Base-by-base conservation (phyloP, 2,113 vertebrate species). In the Semicossyphus pulcher region DNA sequence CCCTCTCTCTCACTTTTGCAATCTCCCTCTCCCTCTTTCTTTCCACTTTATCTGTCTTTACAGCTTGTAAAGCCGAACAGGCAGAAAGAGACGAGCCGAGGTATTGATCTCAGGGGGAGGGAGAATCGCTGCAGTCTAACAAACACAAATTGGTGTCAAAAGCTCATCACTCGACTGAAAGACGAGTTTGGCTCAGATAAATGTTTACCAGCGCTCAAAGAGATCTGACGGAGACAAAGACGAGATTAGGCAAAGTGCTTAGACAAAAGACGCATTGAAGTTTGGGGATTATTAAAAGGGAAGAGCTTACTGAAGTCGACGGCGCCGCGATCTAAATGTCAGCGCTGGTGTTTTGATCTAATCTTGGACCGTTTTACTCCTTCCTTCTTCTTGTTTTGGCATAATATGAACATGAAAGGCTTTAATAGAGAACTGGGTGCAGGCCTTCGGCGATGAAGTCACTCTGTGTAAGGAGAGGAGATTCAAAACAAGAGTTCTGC, bases 131-230 rank as follows among this genome's bases (percentile, higher is more conserved):
- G 84, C 85, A 83, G 85, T 86, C 83, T 79, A 86, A 86, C 73
- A 32, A 88, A 86, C 86, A 88, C 89, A 89, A 90, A 89, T 84
- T 76, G 89, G 83, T 89, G 85, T 88, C 76, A 86, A 87, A 89
- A 83, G 72, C 87, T 90, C 82, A 81, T 88, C 85, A 76, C 76
- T 64, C 1, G 18, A 52, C 72, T 77, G 49, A 80, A 81, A 87
- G 85, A 78, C 81, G 53, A 83, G 66, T 67, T 72, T 69, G 68
- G 61, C 68, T 78, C 74, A 48, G 83, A 81, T 73, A 82, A 81
- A 88, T 87, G 83, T 86, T 84, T 80, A 82, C 75, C 60, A 9
- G 15, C 47, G 25, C 29, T 81, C 72, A 54, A 32, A 72, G 41
- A 60, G 53, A 71, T 76, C 74, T 39, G 58, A 54, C 3, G n/a